These are phyloP conservation scores for Heterocephalus glaber DNA, from an alignment of 2,113 vertebrate genomes.

Conservation along the genomic window DNA sequence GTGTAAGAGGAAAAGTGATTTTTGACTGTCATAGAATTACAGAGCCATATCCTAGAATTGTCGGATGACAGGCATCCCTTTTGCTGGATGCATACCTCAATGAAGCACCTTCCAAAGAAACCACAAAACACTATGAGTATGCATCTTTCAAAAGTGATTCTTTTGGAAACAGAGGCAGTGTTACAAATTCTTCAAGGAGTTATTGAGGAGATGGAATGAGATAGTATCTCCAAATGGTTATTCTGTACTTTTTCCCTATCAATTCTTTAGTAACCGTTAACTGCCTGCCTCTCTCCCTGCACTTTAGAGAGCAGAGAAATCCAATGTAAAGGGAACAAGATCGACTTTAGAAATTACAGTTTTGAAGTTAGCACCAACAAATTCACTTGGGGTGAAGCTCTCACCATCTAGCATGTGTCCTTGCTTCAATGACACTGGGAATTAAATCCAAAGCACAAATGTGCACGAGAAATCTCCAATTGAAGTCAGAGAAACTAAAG, in stretches of 20 bases:
- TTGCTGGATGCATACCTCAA: not conserved
- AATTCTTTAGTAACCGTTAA: not conserved
- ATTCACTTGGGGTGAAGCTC: conserved; percentile 10
- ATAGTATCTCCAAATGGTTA: not conserved
- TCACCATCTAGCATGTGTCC: not conserved
- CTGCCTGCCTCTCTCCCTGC: not conserved
- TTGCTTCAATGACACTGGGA: not conserved
- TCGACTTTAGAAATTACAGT: conserved; percentile 12
- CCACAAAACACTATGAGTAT: not conserved
- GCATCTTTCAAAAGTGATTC: not conserved
- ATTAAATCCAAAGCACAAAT: not conserved
- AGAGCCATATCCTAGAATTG: not conserved
- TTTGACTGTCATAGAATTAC: not conserved
- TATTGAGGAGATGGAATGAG: not conserved
- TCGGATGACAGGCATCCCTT: not conserved
- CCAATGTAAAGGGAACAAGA: conserved; percentile 14
- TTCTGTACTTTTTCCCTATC: not conserved
- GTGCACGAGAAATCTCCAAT: not conserved
- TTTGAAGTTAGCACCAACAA: conserved; percentile 2
- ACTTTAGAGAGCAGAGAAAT: not conserved
- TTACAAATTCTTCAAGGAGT: not conserved
- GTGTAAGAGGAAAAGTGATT: not conserved
- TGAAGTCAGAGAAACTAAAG: not conserved
- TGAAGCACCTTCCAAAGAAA: not conserved
- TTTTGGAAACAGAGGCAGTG: not conserved